Evolutionary conservation across 2,888 invertebrate genomes (phyloP).

Genomic region (Rapana venosa): DNA sequence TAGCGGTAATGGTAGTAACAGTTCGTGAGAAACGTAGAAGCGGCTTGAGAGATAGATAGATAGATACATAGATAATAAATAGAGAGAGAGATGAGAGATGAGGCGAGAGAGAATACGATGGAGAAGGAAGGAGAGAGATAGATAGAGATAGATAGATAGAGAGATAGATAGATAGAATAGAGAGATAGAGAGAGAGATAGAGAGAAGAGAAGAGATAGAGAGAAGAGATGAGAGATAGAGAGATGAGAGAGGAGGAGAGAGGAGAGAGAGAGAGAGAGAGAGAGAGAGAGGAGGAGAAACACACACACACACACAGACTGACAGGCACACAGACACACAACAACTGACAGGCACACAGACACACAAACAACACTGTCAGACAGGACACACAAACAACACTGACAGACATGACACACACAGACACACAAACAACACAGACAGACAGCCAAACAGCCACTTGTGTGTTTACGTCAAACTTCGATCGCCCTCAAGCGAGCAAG

Average conservation of each 20-base stretch:
- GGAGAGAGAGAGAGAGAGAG: slow-evolving; percentile 13
- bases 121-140: not conserved
- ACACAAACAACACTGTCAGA: not conserved
- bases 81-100: too few species aligned
- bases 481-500: too few species aligned
- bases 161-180: too few species aligned
- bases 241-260: not conserved
- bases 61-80: too few species aligned
- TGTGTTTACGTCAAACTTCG: too few species aligned
- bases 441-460: too few species aligned
- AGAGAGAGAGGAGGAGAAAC: not conserved
- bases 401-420: too few species aligned
- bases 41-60: not conserved
- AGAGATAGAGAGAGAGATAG: not conserved
- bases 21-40: too few species aligned
- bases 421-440: too few species aligned
- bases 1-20: too few species aligned
- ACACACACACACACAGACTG: not conserved
- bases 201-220: not conserved
- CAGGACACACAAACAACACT: too few species aligned
- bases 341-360: not conserved
- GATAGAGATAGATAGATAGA: too few species aligned
- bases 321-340: not conserved
- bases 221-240: not conserved
- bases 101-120: not conserved